These are phyloP conservation scores for Xestoiulus laeticollis DNA, from an alignment of 2,888 invertebrate genomes.

Conservation along the genomic window DNA sequence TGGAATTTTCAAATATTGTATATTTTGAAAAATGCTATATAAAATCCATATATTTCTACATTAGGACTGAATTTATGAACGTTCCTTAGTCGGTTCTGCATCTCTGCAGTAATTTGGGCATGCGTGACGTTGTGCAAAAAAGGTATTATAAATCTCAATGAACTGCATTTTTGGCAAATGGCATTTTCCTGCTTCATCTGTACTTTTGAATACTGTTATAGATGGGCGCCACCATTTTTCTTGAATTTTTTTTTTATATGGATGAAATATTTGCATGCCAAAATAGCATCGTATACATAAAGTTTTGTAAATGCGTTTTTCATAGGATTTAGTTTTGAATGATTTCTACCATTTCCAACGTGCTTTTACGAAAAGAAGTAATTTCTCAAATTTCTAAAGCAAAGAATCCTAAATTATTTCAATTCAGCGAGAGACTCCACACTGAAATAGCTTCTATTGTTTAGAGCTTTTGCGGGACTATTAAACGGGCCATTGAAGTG, in stretches of 20 bases:
- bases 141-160: neutral
- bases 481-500: neutral
- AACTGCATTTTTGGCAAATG: neutral
- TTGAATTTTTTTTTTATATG: neutral
- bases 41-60: neutral
- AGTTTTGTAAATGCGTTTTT: neutral
- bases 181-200: neutral
- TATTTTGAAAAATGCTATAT: too few species aligned
- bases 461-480: neutral
- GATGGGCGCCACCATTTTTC: neutral
- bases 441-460: neutral
- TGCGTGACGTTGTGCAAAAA: neutral
- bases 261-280: neutral
- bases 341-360: neutral
- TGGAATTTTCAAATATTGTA: too few species aligned
- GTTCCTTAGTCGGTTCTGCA: neutral
- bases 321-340: neutral
- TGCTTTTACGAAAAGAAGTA: slow-evolving; percentile 13
- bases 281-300: neutral
- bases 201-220: neutral
- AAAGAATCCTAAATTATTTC: neutral
- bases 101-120: neutral
- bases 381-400: slow-evolving; percentile 1
- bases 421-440: neutral
- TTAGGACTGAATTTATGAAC: neutral